A percentile compares a stretch with the other conserved stretches of the same genome.
Conservation (phyloP, 2,888 invertebrate species). For the Torymus auratus region DNA sequence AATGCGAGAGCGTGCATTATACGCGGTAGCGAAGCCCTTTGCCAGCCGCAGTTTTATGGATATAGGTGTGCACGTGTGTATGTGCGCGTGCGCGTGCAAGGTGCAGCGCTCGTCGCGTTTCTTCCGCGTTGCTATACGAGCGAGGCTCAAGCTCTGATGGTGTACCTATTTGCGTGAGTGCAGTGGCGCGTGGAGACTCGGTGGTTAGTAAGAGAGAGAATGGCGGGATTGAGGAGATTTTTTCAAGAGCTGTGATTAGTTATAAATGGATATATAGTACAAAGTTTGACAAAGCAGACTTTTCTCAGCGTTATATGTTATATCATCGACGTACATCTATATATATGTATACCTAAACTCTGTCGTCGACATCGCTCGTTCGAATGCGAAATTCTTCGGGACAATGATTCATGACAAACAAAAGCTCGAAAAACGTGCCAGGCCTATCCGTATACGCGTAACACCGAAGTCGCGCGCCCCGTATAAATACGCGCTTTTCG, state of each 20-base stretch:
- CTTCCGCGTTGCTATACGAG: too few relatives aligned
- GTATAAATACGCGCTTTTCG: conserved; percentile 39
- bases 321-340: conserved; percentile 15
- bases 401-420: conserved; percentile 74
- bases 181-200: too few relatives aligned
- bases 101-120: too few relatives aligned
- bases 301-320: conserved; percentile 5
- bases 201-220: too few relatives aligned
- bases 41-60: background rate
- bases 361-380: background rate
- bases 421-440: conserved; percentile 68
- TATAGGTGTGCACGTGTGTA: too few relatives aligned
- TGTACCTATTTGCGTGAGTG: too few relatives aligned
- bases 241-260: too few relatives aligned
- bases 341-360: background rate
- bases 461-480: background rate
- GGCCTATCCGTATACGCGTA: too few relatives aligned
- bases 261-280: background rate
- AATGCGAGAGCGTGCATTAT: conserved; percentile 1
- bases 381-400: conserved; percentile 52
- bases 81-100: too few relatives aligned
- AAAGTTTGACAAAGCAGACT: conserved; percentile 29
- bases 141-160: too few relatives aligned
- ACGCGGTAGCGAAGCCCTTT: conserved; percentile 24
- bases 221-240: too few relatives aligned